These are phyloP conservation scores for Cylloceria caligata DNA, from an alignment of 2,888 invertebrate species.

Conservation along the genomic window DNA sequence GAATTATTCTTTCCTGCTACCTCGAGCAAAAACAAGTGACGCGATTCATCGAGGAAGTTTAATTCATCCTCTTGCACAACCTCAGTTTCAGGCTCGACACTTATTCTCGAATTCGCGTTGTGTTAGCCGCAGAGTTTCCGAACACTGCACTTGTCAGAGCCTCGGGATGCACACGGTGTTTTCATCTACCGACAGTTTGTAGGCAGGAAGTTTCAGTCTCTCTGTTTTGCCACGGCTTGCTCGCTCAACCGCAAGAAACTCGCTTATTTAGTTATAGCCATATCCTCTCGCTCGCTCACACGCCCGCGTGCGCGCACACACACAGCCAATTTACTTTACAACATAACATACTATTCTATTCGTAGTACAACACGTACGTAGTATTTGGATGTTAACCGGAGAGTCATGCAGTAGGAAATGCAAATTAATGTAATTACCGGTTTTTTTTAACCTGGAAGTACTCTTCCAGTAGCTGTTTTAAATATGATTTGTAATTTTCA, in stretches of 20 bases:
- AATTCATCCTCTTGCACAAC: constrained; percentile 32
- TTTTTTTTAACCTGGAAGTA: constrained; percentile 10
- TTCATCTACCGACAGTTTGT: neutral
- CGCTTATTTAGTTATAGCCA: constrained; percentile 60
- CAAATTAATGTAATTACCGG: constrained; percentile 62
- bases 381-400: constrained; percentile 30
- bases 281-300: constrained; percentile 50
- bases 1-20: constrained; percentile 11
- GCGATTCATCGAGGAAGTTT: constrained; percentile 14
- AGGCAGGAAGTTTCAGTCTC: constrained; percentile 60
- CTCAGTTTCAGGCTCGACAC: constrained; percentile 12
- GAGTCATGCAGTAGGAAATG: constrained; percentile 45
- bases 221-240: constrained; percentile 62
- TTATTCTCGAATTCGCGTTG: constrained; percentile 31
- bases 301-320: neutral
- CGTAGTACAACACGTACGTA: neutral
- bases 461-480: neutral
- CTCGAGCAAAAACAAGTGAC: constrained; percentile 11
- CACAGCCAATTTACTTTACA: constrained; percentile 21
- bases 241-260: constrained; percentile 63
- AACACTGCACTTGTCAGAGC: neutral
- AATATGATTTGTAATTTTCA: neutral
- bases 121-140: neutral
- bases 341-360: constrained; percentile 3
- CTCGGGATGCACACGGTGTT: constrained; percentile 28